Evolutionary conservation across 35 echinoderm and acorn worm species (phyloP), one percentile per base, ranked within the genome.

Genomic region (Lytechinus pictus): DNA sequence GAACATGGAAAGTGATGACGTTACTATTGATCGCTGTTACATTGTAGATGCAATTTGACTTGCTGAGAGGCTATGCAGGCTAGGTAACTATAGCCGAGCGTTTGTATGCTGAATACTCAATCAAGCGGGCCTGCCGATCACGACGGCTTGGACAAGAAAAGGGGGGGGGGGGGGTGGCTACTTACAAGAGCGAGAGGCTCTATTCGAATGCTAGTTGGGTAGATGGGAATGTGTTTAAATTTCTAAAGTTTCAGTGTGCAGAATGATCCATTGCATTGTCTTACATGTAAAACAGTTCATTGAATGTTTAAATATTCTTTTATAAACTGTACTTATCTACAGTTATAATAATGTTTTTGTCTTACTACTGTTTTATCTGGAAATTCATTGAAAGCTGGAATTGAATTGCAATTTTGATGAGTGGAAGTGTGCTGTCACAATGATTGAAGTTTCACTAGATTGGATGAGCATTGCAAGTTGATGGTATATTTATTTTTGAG

Each of bases 1-100:
- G 66, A 79, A 79, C 66, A 79, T 79, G 66, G 66, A 79, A 79
- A 79, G 66, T 79, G 66, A 79, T 79, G 66, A 79, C 66, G 66
- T 79, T 79, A 79, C 66, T 79, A 79, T 79, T 79, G 66, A 79
- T 79, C n/a, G 66, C 66, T 79, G 66, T n/a, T 72, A 44, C 33
- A 44, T 44, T 44, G 33, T 44, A 79, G 19, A 79, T 19, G 66
- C 66, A 79, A 79, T 79, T 79, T 79, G 66, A 79, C 66, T 8
- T 79, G 66, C 66, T 24, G 21, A 79, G 66, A 79, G 66, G 66
- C 66, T 24, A n/a, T 79, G 66, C 66, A 79, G 66, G 8, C 66
- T 79, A 24, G 66, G 66, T 79, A 79, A 79, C 66, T 79, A 16
- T 24, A 79, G 66, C 16, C 19, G 66, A 24, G 66, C 19, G 66